Base-by-base conservation (phyloP, 2,113 vertebrate species). In the Ancistrus triradiatus region DNA sequence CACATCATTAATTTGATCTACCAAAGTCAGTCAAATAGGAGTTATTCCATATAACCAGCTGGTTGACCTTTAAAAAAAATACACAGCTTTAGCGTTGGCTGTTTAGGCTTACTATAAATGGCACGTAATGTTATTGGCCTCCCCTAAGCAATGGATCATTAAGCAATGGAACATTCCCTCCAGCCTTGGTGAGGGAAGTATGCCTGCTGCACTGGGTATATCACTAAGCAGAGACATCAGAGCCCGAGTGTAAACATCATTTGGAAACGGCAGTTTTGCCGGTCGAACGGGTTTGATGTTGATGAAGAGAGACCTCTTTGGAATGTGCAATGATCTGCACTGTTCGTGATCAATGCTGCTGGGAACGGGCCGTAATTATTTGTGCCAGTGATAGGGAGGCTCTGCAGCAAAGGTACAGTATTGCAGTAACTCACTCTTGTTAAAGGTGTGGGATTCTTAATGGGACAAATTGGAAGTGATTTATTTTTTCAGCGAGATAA, bases 261-360 rank as follows among this genome's bases (percentile, higher is more conserved):
- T 88, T 90, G 86, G 83, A 91, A 81, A 80, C 78, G 75, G 78
- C 79, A 81, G 77, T 85, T 91, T 94, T 91, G 85, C 85, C 85
- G 87, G 83, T 83, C 80, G 80, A 83, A 73, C 87, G 84, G 78
- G 71, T 90, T 89, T 90, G 88, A 92, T 87, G 85, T 72, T 90
- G 87, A 93, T 84, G 83, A 85, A 85, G 79, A 81, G 53, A 77
- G 87, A 87, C 79, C 80, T 88, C 68, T 71, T 81, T 74, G 81
- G 73, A 80, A 89, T 89, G 84, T 77, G 76, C 82, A 83, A 69
- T 75, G 74, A 86, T 89, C 81, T 86, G 78, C 80, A 69, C 78
- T 60, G 24, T 46, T 83, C 83, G 86, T 86, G 83, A 89, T 89
- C 81, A 74, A 77, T 83, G 78, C 77, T 74, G 83, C 68, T 15